A percentile compares a stretch with the other conserved stretches of the same genome.
Conservation (phyloP, 2,113 vertebrate species). For the Sceloporus tristichus region DNA sequence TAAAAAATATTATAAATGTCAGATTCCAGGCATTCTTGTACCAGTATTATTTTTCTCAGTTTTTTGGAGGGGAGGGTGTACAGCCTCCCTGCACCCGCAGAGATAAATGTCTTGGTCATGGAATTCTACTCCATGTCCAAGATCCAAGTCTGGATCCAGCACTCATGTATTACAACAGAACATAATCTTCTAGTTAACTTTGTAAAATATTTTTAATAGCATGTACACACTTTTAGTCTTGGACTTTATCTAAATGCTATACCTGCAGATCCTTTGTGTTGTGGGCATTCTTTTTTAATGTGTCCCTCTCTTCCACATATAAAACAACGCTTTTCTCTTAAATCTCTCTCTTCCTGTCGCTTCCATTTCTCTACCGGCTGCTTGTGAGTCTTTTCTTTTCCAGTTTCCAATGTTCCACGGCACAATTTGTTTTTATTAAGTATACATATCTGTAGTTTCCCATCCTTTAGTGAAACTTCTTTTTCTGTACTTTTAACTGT, state of each 20-base stretch:
- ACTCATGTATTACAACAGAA: not conserved
- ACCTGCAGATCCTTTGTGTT: conserved; percentile 87
- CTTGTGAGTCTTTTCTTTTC: conserved; percentile 77
- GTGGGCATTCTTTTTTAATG: conserved; percentile 92
- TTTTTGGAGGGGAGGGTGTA: not conserved
- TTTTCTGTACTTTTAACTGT: conserved; percentile 72
- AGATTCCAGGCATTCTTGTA: not conserved
- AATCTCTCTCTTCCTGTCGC: conserved; percentile 81
- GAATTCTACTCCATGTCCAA: not conserved
- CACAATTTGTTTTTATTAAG: conserved; percentile 68
- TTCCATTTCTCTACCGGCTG: conserved; percentile 84
- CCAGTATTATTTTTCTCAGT: no score
- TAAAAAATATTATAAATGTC: not conserved
- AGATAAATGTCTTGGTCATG: not conserved
- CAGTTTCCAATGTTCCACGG: conserved; percentile 65
- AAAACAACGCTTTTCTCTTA: conserved; percentile 88
- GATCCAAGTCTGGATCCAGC: not conserved
- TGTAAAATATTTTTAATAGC: not conserved
- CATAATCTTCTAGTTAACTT: not conserved
- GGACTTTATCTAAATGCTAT: conserved; percentile 38
- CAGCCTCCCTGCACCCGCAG: no score
- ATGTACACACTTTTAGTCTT: not conserved
- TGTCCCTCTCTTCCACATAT: conserved; percentile 90
- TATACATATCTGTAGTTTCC: conserved; percentile 51
- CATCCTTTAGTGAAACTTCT: conserved; percentile 70